These are phyloP conservation scores for Cenopis cana DNA, from an alignment of 2,888 invertebrate genomes.

Conservation along the genomic window DNA sequence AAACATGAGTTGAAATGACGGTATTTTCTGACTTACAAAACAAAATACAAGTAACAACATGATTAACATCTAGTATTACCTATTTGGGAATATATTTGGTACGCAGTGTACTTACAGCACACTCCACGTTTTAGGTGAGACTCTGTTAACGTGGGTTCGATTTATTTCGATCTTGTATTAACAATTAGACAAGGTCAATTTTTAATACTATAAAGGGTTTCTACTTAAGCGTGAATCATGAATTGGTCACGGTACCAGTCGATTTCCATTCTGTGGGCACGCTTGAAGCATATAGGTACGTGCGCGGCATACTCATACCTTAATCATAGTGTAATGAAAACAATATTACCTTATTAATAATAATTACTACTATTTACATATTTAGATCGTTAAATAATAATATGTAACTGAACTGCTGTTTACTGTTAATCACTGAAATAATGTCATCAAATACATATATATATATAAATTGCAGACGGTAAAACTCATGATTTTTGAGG, in stretches of 20 bases:
- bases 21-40: too few relatives aligned
- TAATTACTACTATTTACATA: not conserved
- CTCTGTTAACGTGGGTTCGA: not conserved
- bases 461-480: too few relatives aligned
- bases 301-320: not conserved
- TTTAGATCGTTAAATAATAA: not conserved
- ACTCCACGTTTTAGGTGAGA: not conserved
- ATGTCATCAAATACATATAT: not conserved
- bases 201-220: conserved; percentile 7
- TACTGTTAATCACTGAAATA: not conserved
- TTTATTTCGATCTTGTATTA: not conserved
- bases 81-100: too few relatives aligned
- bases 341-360: not conserved
- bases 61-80: too few relatives aligned
- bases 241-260: conserved; percentile 2
- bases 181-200: conserved; percentile 1
- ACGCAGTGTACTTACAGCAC: not conserved
- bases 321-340: not conserved
- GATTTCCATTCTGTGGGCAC: conserved; percentile 1
- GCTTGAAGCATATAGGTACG: not conserved
- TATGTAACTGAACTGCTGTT: too few relatives aligned
- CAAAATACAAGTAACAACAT: too few relatives aligned
- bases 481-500: too few relatives aligned
- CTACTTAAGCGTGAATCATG: not conserved
- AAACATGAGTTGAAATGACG: too few relatives aligned